Conservation (phyloP, 1,140 invertebrate species). For the Bombus sylvicola region DNA sequence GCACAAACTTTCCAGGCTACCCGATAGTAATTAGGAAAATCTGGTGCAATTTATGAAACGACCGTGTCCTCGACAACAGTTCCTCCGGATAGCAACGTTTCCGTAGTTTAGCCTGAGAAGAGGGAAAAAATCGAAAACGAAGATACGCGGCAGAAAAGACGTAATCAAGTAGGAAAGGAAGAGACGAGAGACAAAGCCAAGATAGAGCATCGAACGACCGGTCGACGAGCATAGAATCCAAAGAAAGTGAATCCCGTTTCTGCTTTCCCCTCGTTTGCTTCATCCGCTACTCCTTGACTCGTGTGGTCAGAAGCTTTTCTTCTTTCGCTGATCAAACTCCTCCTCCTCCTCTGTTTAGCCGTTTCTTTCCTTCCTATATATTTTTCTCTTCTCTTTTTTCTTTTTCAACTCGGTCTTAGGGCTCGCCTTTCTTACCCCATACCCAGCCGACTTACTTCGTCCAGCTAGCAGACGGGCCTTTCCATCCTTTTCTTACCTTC, state of each 20-base stretch:
- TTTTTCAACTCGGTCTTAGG: background rate
- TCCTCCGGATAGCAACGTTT: too few relatives aligned
- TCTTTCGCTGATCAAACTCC: constrained; percentile 36
- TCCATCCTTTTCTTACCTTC: constrained; percentile 18
- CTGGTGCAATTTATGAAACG: background rate
- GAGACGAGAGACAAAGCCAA: constrained; percentile 14
- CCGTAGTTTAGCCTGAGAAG: background rate
- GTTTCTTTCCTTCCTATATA: background rate
- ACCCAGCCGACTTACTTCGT: background rate
- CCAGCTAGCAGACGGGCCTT: constrained; percentile 17
- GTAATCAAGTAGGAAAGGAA: constrained; percentile 21
- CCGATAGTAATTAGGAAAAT: background rate
- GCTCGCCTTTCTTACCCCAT: background rate
- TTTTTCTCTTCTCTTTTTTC: too few relatives aligned
- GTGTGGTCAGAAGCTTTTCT: constrained; percentile 43
- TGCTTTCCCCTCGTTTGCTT: constrained; percentile 50
- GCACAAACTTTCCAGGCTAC: background rate
- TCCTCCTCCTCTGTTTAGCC: constrained; percentile 8
- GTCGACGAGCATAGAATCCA: constrained; percentile 67
- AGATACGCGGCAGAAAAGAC: background rate
- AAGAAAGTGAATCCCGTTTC: constrained; percentile 73
- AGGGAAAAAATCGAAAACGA: background rate
- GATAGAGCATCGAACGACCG: constrained; percentile 13
- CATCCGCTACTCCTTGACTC: constrained; percentile 43
- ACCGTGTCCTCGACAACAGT: too few relatives aligned